phyloP scores from a whole-genome alignment of 1,140 invertebrate species.

The Eumaeus atala region DNA sequence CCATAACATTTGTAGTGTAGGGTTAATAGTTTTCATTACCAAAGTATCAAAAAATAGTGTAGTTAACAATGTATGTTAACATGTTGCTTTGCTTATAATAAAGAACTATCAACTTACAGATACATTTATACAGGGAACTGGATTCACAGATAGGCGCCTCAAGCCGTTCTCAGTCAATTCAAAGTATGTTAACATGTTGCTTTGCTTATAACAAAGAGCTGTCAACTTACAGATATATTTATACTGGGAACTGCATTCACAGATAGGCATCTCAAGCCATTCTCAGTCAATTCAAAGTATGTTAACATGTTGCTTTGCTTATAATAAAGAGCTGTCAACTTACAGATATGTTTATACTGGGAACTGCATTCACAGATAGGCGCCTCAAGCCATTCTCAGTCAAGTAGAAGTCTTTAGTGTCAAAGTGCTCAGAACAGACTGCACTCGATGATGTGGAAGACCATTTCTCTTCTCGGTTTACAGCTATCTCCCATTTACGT shows the following conservation, averaged over 20 bases:
- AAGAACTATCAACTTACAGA: too few relatives aligned
- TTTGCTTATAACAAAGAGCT: conserved; percentile 59
- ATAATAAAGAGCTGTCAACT: conserved; percentile 17
- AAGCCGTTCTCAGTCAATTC: conserved; percentile 49
- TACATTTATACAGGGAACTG: conserved; percentile 48
- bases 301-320: conserved; percentile 45
- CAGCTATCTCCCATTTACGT: conserved; percentile 45
- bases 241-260: conserved; percentile 40
- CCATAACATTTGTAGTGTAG: too few relatives aligned
- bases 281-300: conserved; percentile 50
- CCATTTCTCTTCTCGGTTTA: conserved; percentile 45
- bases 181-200: conserved; percentile 40
- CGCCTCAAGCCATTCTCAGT: conserved; percentile 45
- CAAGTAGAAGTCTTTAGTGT: conserved; percentile 42
- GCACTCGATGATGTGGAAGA: conserved; percentile 39
- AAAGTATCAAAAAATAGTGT: too few relatives aligned
- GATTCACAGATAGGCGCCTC: conserved; percentile 33
- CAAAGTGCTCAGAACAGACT: conserved; percentile 56
- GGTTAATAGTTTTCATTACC: too few relatives aligned
- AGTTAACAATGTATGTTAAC: conserved; percentile 45
- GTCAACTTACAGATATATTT: too few relatives aligned
- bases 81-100: conserved; percentile 50
- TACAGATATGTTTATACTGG: conserved; percentile 32
- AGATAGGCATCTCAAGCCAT: conserved; percentile 40
- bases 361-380: conserved; percentile 39